Base-by-base conservation (phyloP, 2,888 invertebrate genomes). In the Sphinx pinastri region DNA sequence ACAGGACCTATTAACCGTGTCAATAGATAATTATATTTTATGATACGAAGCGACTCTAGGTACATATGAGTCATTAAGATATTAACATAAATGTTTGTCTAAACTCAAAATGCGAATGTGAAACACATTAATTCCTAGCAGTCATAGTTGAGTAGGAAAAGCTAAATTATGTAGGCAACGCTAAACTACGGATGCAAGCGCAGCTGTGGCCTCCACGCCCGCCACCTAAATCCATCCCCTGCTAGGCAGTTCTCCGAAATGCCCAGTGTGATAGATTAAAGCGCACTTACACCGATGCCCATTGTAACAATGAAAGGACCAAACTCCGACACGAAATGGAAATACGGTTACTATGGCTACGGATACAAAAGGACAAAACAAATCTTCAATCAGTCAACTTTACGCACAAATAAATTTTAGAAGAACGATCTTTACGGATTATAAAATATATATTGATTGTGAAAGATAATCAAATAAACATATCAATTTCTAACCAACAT, bases 241-340 rank as follows among this genome's bases (percentile, higher is more conserved):
- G 19, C n/a, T 47, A 63, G 49, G 47, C 63, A 63, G 49, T 63
- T 63, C 63, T 63, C 63, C 49, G 63, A 63, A 63, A 63, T 63
- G 63, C 63, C 63, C 63, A 63, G 63, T 19, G 63, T 63, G 63
- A 63, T 49, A 63, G 63, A 63, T 63, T 63, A 63, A 63, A 63
- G 63, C 63, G 49, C 49, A 63, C 63, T 63, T 63, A 63, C 63
- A 19, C 49, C 49, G 63, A 47, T 63, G 63, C 19, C 63, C 49
- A 63, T 63, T 63, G 63, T 63, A 63, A 49, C 49, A 63, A 47
- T 63, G 63, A 63, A 63, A 63, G 63, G 63, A 63, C 63, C 47
- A 45, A 63, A 63, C 49, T 63, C 49, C 63, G 19, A 60, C 45
- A 47, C 19, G 7, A 19, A 63, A 63, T 63, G 49, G 63, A 63